Conservation (phyloP, 2,113 vertebrate genomes). For the Oryzias melastigma region DNA sequence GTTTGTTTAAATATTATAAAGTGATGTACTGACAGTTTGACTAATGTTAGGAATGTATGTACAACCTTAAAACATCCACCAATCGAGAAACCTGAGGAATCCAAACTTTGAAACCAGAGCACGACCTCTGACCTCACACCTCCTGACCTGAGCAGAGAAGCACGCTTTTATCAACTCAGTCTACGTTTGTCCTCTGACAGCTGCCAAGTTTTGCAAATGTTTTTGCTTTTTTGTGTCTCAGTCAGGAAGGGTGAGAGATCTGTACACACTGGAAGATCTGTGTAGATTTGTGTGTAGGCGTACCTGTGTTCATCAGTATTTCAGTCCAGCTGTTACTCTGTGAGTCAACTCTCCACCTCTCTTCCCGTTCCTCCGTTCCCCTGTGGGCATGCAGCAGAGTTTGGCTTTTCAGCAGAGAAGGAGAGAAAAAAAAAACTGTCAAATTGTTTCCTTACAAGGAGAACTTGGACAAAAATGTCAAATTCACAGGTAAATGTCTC, state of each 20-base stretch:
- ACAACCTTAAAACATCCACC: too few species aligned
- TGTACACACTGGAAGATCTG: neutral
- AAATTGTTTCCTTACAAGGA: neutral
- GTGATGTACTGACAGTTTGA: too few species aligned
- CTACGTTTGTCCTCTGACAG: too few species aligned
- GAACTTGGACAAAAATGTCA: conserved; percentile 10
- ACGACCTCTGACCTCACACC: conserved; percentile 8
- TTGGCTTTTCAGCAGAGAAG: neutral
- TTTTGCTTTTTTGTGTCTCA: too few species aligned
- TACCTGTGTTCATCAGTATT: conserved; percentile 22
- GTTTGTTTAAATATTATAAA: too few species aligned
- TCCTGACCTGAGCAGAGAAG: conserved; percentile 1
- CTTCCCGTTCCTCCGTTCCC: conserved; percentile 18
- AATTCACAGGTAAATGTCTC: conserved; percentile 6
- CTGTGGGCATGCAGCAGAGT: neutral
- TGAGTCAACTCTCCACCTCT: conserved; percentile 26
- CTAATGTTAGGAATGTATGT: too few species aligned
- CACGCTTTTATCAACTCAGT: neutral
- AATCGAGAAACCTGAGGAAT: too few species aligned
- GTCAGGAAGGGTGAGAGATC: too few species aligned
- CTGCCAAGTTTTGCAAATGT: too few species aligned
- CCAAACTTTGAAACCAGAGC: too few species aligned
- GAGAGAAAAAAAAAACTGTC: neutral
- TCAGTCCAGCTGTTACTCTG: conserved; percentile 19
- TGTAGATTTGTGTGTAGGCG: neutral